Conservation (phyloP, 2,888 invertebrate species). For the Thecophora atra region DNA sequence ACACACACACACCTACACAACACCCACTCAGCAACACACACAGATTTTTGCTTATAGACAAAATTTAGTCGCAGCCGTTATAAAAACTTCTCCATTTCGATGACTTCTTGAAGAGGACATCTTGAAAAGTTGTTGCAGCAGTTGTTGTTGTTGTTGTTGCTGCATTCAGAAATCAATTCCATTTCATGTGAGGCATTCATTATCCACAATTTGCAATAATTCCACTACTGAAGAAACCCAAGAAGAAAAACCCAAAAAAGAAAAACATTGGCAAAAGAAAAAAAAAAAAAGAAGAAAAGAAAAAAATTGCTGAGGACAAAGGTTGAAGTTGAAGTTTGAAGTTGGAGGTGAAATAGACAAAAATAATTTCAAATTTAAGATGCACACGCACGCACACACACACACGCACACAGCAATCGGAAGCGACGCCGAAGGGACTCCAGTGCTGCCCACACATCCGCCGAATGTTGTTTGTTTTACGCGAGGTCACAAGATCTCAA, state of each 20-base stretch:
- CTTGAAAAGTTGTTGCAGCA: constrained; percentile 23
- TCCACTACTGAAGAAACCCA: background rate
- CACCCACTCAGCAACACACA: constrained; percentile 1
- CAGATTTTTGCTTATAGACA: background rate
- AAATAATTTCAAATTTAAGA: constrained; percentile 32
- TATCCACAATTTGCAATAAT: constrained; percentile 17
- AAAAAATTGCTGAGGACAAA: no score
- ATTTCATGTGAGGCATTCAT: constrained; percentile 12
- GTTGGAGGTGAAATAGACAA: background rate
- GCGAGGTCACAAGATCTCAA: background rate
- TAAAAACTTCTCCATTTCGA: background rate
- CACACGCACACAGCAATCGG: constrained; percentile 36
- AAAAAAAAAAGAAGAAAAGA: no score
- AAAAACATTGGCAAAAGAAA: no score
- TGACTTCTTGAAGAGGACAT: background rate
- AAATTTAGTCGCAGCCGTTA: no score
- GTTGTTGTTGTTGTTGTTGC: background rate
- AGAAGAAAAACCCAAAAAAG: background rate
- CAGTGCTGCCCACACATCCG: constrained; percentile 39
- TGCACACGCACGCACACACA: constrained; percentile 15
- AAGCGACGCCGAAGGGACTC: constrained; percentile 52
- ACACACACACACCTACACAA: background rate
- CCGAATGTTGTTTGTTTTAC: constrained; percentile 32
- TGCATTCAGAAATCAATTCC: constrained; percentile 34
- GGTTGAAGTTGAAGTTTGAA: no score